Evolutionary conservation across 2,113 vertebrate species (phyloP), one percentile per base, ranked within the genome.

Genomic region (Diadophis punctatus): DNA sequence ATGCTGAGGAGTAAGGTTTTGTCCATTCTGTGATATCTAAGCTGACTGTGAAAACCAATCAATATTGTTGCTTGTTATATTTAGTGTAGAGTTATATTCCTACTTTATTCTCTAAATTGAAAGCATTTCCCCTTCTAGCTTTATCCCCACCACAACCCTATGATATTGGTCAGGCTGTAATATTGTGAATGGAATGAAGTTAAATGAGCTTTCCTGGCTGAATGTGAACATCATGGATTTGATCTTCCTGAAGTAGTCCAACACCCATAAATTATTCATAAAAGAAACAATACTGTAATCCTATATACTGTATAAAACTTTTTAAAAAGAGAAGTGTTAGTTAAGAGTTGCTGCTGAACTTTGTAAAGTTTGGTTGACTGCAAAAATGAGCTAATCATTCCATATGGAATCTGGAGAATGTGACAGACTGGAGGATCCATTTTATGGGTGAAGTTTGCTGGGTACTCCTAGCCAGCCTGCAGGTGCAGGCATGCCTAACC

Each of bases 1-100:
- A 89, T 89, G 56, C 27, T 86, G 92, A 34, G 48, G 92, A 96
- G 89, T 56, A 56, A 92, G 60, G 7, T 11, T 90, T 3, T 90
- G 90, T 30, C 49, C 1, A 6, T 89, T 90, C 2, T 1, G 1
- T 56, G 80, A 39, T 14, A 46, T 12, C 52, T 91, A 23, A 89
- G 91, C 87, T 94, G 1, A 88, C 68, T 87, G 60, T 48, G 39
- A 87, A 91, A 90, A 84, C 22, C 30, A 34, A 90, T 52, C 1
- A 0, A 48, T 43, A 4, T 90, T 94, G 68, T 34, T 90, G 0
- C 30, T 90, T 20, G 48, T 4, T 9, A 3, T 6, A 68, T 43
- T 6, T 30, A 39, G 39, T 80, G 22, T 80, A 34, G 5, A 34
- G 14, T 74, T 74, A 34, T 39, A 39, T 20, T 39, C 7, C 12